Evolutionary conservation across 2,113 vertebrate genomes (phyloP).

Genomic region (Porphyrio hochstetteri): DNA sequence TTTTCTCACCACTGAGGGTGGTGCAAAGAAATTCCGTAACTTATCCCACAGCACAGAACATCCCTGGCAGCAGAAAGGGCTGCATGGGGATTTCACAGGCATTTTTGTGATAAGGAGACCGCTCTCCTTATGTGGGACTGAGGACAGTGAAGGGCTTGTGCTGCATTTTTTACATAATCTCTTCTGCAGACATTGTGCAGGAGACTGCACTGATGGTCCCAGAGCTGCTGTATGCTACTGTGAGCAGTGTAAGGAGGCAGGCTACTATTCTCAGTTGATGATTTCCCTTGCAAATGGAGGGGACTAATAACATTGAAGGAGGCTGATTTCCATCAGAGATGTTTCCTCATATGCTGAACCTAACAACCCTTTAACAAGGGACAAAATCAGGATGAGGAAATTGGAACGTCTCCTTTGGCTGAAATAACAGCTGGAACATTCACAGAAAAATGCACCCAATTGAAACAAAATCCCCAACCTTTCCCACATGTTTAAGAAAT

Average conservation of each 20-base stretch:
- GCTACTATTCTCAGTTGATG: accelerated
- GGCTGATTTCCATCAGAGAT: neutral
- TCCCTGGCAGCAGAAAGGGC: neutral
- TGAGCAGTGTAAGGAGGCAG: neutral
- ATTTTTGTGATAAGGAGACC: neutral
- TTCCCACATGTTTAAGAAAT: neutral
- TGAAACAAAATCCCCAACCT: neutral
- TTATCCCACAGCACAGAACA: neutral
- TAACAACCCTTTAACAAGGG: neutral
- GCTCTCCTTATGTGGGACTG: neutral
- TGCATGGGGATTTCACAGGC: neutral
- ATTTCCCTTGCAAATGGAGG: neutral
- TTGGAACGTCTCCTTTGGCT: neutral
- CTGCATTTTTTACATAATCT: neutral
- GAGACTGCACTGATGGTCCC: neutral
- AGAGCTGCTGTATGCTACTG: neutral
- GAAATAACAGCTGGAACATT: neutral
- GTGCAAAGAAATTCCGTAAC: neutral
- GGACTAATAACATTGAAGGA: neutral
- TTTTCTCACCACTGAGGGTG: neutral
- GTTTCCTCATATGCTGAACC: neutral
- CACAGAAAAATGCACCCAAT: neutral
- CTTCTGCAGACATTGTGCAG: neutral
- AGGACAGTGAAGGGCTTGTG: accelerated
- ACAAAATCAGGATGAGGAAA: neutral